Percentiles rank a stretch among this genome's conserved stretches.
These are phyloP conservation scores for Epinephelus fuscoguttatus DNA, from an alignment of 2,113 vertebrate species.

Conservation along the genomic window DNA sequence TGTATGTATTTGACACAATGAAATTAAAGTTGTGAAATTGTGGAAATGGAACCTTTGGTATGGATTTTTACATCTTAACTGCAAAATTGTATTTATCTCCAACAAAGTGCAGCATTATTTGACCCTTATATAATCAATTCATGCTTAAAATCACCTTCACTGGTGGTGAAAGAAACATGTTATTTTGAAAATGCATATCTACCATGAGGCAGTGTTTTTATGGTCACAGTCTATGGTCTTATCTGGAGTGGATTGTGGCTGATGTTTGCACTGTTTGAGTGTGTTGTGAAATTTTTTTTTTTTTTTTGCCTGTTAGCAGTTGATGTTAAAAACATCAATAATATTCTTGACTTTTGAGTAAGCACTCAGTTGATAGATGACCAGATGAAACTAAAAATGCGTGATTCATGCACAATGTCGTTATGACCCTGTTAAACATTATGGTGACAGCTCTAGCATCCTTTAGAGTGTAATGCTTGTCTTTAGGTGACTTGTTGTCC, in stretches of 20 bases:
- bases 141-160: background rate
- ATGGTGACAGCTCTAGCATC: background rate
- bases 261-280: conserved; percentile 4
- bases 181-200: background rate
- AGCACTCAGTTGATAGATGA: too few relatives aligned
- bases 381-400: background rate
- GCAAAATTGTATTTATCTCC: background rate
- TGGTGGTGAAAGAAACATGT: background rate
- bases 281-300: background rate
- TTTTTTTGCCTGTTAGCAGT: background rate
- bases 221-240: background rate
- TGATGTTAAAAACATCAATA: background rate
- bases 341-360: background rate
- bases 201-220: background rate
- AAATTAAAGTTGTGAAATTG: background rate
- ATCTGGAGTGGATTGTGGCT: conserved; percentile 15
- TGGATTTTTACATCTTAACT: background rate
- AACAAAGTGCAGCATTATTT: background rate
- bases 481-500: conserved; percentile 94
- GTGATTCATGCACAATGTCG: background rate
- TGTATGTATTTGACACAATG: background rate
- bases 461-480: background rate
- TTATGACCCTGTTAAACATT: background rate
- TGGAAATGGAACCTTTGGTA: background rate
- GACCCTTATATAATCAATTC: background rate